Evolutionary conservation across 2,113 vertebrate genomes (phyloP).

Genomic region (Setophaga kirtlandii): DNA sequence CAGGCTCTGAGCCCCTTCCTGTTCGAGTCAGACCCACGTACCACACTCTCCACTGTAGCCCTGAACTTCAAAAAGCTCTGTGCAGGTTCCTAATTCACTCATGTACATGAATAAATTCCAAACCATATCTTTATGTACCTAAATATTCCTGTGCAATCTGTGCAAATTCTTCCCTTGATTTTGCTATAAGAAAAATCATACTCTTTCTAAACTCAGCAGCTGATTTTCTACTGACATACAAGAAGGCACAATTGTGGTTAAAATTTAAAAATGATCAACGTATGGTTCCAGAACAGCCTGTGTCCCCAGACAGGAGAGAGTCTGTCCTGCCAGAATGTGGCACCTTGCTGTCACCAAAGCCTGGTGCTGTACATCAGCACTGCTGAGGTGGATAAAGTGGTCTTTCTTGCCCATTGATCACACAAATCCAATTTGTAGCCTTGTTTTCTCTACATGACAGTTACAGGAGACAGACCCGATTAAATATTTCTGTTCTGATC

Average conservation of each 20-base stretch:
- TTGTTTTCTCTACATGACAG: conserved; percentile 36
- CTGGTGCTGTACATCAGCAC: not conserved
- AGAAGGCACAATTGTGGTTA: not conserved
- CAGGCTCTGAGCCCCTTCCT: not conserved
- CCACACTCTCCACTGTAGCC: not conserved
- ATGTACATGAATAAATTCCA: not conserved
- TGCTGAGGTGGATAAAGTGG: not conserved
- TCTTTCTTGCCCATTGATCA: conserved; percentile 32
- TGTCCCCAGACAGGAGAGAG: not conserved
- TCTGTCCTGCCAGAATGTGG: not conserved
- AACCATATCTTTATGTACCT: not conserved
- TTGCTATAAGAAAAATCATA: not conserved
- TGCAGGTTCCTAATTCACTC: not conserved
- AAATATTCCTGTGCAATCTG: not conserved
- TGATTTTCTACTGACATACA: not conserved
- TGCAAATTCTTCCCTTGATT: not conserved
- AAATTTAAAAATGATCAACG: not conserved
- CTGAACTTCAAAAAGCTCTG: not conserved
- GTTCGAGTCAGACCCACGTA: not conserved
- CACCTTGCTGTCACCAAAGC: not conserved
- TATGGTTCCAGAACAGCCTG: not conserved
- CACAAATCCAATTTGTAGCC: conserved; percentile 37
- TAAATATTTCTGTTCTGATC: conserved; percentile 48
- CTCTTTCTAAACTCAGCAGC: not conserved
- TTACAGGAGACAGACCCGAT: conserved; percentile 8